Percentiles rank a stretch among this genome's conserved stretches.
These are phyloP conservation scores for Sweltsa coloradensis DNA, from an alignment of 1,140 invertebrate genomes.

Conservation along the genomic window DNA sequence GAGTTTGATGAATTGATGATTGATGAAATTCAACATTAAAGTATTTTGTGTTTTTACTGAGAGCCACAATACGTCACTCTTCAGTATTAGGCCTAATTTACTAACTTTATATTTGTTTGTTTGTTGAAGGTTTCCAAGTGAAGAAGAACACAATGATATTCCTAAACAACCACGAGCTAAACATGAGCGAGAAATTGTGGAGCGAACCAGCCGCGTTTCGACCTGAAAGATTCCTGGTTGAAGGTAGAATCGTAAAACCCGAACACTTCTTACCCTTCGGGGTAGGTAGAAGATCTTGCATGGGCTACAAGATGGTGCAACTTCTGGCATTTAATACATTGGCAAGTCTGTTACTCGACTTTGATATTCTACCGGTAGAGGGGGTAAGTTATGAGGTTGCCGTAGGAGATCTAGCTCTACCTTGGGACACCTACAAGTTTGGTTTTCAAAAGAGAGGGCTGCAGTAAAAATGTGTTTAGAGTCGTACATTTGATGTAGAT, in stretches of 20 bases:
- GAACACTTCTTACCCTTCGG: conserved; percentile 33
- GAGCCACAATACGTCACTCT: too few species aligned
- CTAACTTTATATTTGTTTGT: conserved; percentile 10
- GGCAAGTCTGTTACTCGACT: conserved; percentile 27
- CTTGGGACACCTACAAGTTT: conserved; percentile 17
- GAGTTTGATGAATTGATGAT: too few species aligned
- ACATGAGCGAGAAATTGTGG: conserved; percentile 29
- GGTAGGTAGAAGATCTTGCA: conserved; percentile 32
- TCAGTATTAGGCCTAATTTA: background rate
- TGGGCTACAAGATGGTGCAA: conserved; percentile 33
- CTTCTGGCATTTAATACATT: conserved; percentile 24
- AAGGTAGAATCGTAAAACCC: conserved; percentile 26
- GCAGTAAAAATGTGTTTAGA: too few species aligned
- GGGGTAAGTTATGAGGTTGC: conserved; percentile 16
- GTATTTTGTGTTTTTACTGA: too few species aligned
- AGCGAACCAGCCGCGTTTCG: conserved; percentile 29
- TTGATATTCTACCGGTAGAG: conserved; percentile 24
- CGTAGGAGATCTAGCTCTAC: conserved; percentile 18
- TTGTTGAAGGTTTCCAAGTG: conserved; percentile 27
- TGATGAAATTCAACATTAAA: too few species aligned
- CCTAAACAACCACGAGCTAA: conserved; percentile 34
- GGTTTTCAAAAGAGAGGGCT: conserved; percentile 11
- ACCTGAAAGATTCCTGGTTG: conserved; percentile 28
- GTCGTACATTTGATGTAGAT: too few species aligned
- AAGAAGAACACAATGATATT: conserved; percentile 32